These are phyloP conservation scores for Phrynocephalus vlangalii DNA, from an alignment of 2,797 vertebrate genomes.

Conservation along the genomic window DNA sequence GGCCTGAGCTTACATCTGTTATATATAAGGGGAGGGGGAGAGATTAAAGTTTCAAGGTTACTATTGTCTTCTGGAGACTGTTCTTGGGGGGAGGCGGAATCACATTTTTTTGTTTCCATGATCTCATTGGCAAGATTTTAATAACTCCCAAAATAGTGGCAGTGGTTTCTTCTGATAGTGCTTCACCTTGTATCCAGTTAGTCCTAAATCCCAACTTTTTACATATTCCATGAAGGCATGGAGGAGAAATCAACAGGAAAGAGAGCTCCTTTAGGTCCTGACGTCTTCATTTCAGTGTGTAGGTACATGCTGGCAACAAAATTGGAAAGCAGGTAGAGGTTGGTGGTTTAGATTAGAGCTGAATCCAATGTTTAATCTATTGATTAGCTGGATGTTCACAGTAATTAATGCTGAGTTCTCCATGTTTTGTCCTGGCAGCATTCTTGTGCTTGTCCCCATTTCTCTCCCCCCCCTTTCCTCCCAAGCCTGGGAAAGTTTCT, in stretches of 20 bases:
- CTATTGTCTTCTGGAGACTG: background rate
- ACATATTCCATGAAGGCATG: background rate
- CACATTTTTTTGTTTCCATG: conserved; percentile 4
- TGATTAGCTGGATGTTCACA: too few relatives aligned
- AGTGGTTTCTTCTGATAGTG: background rate
- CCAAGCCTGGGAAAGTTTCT: too few relatives aligned
- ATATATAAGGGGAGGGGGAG: background rate
- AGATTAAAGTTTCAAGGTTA: background rate
- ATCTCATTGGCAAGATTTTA: background rate
- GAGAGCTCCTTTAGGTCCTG: background rate
- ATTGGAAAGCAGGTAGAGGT: background rate
- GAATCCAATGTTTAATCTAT: background rate
- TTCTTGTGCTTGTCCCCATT: too few relatives aligned
- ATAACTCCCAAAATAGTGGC: background rate
- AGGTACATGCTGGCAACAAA: background rate
- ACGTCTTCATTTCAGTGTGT: background rate
- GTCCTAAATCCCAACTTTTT: background rate
- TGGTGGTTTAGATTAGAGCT: background rate
- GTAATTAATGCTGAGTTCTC: too few relatives aligned
- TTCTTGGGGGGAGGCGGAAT: background rate
- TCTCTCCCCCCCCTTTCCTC: too few relatives aligned
- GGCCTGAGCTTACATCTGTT: background rate
- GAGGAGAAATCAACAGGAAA: background rate
- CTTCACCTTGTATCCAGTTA: background rate
- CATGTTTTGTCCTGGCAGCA: too few relatives aligned